phyloP scores from a whole-genome alignment of 2,888 invertebrate genomes.

The Eupithecia pulchellata region DNA sequence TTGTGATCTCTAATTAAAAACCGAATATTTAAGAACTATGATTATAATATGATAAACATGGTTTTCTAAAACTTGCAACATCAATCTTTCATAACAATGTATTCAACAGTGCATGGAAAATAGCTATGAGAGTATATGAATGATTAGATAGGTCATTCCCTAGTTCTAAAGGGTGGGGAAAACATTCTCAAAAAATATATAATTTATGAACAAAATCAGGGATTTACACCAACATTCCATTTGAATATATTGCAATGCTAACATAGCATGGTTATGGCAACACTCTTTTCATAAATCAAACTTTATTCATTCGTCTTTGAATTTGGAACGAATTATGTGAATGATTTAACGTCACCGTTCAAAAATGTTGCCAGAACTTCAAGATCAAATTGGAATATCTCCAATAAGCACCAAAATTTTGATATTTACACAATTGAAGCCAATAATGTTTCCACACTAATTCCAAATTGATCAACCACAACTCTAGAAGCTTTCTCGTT shows the following conservation, averaged over 20 bases:
- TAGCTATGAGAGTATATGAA: conserved; percentile 78
- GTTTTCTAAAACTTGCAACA: conserved; percentile 71
- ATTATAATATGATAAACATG: conserved; percentile 50
- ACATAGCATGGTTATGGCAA: conserved; percentile 73
- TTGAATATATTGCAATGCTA: conserved; percentile 81
- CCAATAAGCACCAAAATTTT: conserved; percentile 35
- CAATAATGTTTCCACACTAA: conserved; percentile 75
- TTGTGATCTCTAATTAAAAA: conserved; percentile 56
- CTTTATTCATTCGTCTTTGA: conserved; percentile 20
- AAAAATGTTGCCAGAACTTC: conserved; percentile 74
- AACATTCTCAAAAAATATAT: conserved; percentile 86
- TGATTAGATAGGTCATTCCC: conserved; percentile 77
- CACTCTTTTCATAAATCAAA: conserved; percentile 57
- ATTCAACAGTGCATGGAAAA: conserved; percentile 73
- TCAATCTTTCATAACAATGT: conserved; percentile 75
- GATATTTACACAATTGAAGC: conserved; percentile 59
- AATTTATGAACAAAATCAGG: conserved; percentile 57
- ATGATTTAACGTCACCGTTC: conserved; percentile 4
- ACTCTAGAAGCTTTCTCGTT: conserved; percentile 64
- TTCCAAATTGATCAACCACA: conserved; percentile 83
- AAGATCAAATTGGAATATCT: conserved; percentile 81
- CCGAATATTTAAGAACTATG: conserved; percentile 53
- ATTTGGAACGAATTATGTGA: conserved; percentile 21
- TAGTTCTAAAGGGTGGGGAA: conserved; percentile 73
- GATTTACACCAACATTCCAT: conserved; percentile 89